Conservation (phyloP, 2,113 vertebrate genomes). For the Ochotona curzoniae region DNA sequence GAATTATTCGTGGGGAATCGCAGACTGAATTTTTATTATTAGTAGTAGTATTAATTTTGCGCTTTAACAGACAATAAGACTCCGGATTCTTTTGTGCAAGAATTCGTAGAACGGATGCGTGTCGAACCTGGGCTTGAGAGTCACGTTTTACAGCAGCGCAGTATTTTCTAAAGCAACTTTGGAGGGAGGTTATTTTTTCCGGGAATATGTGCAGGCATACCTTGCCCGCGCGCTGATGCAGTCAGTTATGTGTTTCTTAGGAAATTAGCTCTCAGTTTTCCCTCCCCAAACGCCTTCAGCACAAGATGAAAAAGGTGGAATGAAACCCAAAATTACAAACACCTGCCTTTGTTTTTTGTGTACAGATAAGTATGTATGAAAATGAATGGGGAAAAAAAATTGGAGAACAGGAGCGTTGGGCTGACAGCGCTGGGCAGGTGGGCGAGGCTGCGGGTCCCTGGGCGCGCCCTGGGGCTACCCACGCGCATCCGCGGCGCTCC, state of each 20-base stretch:
- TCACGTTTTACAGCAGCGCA: neutral
- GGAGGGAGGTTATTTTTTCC: neutral
- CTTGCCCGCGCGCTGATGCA: neutral
- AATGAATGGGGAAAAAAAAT: neutral
- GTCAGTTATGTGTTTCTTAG: neutral
- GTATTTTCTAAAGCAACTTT: conserved; percentile 49
- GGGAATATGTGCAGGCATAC: neutral
- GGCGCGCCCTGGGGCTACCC: neutral
- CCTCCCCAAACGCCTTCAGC: neutral
- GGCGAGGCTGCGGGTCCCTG: neutral
- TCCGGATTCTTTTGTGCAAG: neutral
- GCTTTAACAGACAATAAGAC: neutral
- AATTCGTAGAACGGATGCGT: neutral
- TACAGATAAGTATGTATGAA: neutral
- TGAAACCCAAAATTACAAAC: neutral
- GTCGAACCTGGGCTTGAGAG: neutral
- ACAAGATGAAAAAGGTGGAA: neutral
- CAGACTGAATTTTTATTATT: neutral
- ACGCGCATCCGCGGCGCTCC: neutral
- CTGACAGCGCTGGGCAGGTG: neutral
- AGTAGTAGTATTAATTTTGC: neutral
- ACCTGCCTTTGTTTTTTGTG: neutral
- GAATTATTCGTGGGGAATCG: neutral
- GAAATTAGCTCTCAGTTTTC: neutral
- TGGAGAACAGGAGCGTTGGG: neutral